phyloP scores from a whole-genome alignment of 2,797 vertebrate genomes.

The Neomorphus geoffroyi region DNA sequence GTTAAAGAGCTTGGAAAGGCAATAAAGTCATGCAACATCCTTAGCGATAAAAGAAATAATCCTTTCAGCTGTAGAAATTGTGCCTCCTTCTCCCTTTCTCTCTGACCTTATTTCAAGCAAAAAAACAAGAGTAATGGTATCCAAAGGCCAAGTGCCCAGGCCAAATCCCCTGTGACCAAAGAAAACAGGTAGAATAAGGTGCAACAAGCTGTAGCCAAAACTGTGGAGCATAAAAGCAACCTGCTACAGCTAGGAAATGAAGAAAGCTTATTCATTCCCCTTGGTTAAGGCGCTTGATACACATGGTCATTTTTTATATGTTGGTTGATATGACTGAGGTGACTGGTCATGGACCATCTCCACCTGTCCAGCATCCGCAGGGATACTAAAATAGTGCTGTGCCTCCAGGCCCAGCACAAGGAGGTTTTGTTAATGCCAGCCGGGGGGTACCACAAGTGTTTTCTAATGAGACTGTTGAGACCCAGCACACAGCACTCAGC shows the following conservation, averaged over 20 bases:
- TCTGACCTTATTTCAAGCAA: not conserved
- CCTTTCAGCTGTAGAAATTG: not conserved
- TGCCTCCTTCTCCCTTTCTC: not conserved
- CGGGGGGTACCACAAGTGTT: not conserved
- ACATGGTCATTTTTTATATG: accelerated
- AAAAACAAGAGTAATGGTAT: not conserved
- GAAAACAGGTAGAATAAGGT: not conserved
- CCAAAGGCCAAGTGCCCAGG: not conserved
- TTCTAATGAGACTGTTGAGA: not conserved
- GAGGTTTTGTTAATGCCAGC: accelerated
- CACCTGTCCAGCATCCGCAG: not conserved
- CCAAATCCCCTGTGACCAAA: not conserved
- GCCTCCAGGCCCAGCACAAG: not conserved
- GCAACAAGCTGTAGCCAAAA: not conserved
- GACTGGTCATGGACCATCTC: not conserved
- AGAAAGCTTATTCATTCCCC: not conserved
- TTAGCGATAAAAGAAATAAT: constrained; percentile 33
- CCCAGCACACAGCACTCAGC: accelerated
- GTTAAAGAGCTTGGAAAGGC: constrained; percentile 56
- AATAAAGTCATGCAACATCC: constrained; percentile 32
- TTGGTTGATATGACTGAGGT: not conserved
- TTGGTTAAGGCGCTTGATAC: not conserved
- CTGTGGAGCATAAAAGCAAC: not conserved
- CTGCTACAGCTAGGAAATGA: not conserved
- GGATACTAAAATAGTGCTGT: not conserved